Evolutionary conservation across 2,113 vertebrate genomes (phyloP).

Genomic region (Arenaria interpres): DNA sequence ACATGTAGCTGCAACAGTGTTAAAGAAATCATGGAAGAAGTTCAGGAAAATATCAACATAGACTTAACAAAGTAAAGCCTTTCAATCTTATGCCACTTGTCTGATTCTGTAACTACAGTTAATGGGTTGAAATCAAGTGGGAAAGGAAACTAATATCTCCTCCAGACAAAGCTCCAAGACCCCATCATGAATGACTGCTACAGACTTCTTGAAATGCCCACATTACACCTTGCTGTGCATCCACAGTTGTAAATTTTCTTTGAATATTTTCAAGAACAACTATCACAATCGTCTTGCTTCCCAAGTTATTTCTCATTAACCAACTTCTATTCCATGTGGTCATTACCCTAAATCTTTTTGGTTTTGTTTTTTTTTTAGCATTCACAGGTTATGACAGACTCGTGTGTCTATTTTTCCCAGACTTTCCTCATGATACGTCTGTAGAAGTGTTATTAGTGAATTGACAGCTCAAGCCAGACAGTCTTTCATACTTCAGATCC

Average conservation of each 20-base stretch:
- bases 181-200: neutral
- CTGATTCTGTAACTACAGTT: neutral
- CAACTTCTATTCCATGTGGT: neutral
- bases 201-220: neutral
- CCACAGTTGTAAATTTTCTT: neutral
- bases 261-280: neutral
- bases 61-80: neutral
- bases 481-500: neutral
- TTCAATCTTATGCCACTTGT: neutral
- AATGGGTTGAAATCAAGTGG: neutral
- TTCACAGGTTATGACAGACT: neutral
- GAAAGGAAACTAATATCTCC: neutral
- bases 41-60: neutral
- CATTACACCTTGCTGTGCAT: neutral
- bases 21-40: neutral
- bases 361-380: neutral
- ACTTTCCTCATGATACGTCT: neutral
- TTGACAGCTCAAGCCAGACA: neutral
- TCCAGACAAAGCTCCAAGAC: neutral
- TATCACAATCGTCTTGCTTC: neutral
- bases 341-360: neutral
- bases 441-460: neutral
- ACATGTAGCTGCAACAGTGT: neutral
- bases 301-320: neutral
- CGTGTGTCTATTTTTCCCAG: neutral